Evolutionary conservation across 2,113 vertebrate genomes (phyloP), one percentile per base, ranked within the genome.

Genomic region (Lophius piscatorius): DNA sequence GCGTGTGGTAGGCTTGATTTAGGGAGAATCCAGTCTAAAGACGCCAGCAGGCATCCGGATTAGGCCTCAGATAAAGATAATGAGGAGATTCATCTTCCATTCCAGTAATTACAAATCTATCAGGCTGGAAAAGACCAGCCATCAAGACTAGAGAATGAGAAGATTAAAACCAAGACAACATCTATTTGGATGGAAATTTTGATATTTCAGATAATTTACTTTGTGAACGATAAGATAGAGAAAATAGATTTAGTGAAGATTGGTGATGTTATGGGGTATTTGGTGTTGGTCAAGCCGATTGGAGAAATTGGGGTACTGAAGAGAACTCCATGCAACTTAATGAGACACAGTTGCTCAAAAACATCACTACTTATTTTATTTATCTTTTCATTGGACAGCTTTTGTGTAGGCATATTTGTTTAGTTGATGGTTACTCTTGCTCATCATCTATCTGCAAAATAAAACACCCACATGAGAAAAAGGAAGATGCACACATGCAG

Each of bases 21-120:
- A 78, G 46, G 74, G 67, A 22, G 70, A 78, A 84, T 83, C 69
- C 56, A 51, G 67, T 49, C 71, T 70, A 67, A 71, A 84, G 73
- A 79, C 63, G 63, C 48, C 45, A 66, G 70, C 74, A 84, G 82
- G 74, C 76, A 56, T 61, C 34, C 48, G 66, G 87, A 88, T 89
- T 87, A 88, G 61, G 28, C 38, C 52, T 45, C 41, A 46, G 70
- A 85, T 88, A 42, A 85, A 87, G 79, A 87, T 88, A 89, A 90
- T 89, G 85, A 86, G 73, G 80, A 83, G 82, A 88, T 74, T 70
- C 51, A 54, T 38, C 34, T 20, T 21, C 63, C 42, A 51, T 52
- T 81, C 33, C 65, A 73, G 57, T 86, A 80, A 85, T 83, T 77
- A 75, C 56, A 26, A 60, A 81, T 83, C 83, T 63, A 63, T 83